These are phyloP conservation scores for Cylloceria caligata DNA, from an alignment of 2,888 invertebrate genomes.

Conservation along the genomic window DNA sequence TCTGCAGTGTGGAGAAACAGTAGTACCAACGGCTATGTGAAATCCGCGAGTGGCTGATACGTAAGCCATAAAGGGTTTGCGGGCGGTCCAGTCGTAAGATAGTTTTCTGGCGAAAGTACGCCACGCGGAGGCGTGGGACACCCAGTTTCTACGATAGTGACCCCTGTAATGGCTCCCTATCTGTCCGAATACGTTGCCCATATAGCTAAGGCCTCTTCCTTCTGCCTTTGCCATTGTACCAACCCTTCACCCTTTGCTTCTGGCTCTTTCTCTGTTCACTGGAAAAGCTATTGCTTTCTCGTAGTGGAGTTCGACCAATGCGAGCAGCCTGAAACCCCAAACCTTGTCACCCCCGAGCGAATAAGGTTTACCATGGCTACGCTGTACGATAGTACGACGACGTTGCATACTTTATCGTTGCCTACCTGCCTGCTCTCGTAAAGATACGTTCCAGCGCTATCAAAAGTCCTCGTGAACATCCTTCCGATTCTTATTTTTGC, in stretches of 20 bases:
- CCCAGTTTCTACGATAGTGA: conserved; percentile 63
- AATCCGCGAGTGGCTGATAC: conserved; percentile 63
- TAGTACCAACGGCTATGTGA: conserved; percentile 23
- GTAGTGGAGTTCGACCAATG: conserved; percentile 56
- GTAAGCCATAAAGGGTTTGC: conserved; percentile 61
- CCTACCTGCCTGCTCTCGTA: conserved; percentile 31
- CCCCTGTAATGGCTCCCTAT: conserved; percentile 66
- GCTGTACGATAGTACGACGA: conserved; percentile 50
- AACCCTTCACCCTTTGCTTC: background rate
- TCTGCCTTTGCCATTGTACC: conserved; percentile 49
- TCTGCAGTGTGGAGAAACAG: conserved; percentile 44
- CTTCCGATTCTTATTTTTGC: conserved; percentile 28
- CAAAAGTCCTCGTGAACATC: conserved; percentile 38
- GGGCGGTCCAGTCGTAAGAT: conserved; percentile 60
- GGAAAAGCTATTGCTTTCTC: conserved; percentile 63
- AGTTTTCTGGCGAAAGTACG: conserved; percentile 53
- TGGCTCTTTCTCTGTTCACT: conserved; percentile 29
- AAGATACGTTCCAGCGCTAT: conserved; percentile 53
- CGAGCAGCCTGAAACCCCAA: conserved; percentile 49
- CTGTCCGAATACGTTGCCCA: conserved; percentile 62
- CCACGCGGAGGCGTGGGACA: conserved; percentile 40
- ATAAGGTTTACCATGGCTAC: conserved; percentile 64
- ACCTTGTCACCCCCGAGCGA: conserved; percentile 57
- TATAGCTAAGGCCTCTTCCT: conserved; percentile 54
- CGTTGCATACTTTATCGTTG: conserved; percentile 54